These are phyloP conservation scores for Choristoneura rosaceana DNA, from an alignment of 2,888 invertebrate species.

Conservation along the genomic window DNA sequence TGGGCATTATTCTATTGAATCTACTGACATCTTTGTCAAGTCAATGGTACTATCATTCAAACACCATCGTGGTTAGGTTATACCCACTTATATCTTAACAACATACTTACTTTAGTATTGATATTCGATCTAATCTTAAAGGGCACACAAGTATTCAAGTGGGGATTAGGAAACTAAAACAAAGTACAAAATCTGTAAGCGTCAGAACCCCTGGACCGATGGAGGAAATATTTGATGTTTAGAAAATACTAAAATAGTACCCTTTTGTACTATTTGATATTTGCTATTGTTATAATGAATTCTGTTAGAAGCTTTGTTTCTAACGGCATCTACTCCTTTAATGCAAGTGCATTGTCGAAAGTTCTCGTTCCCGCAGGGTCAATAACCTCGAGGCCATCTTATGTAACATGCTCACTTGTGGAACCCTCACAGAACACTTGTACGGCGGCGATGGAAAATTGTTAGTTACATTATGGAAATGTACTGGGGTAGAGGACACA, in stretches of 20 bases:
- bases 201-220: too few relatives aligned
- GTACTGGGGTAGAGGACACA: constrained; percentile 48
- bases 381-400: constrained; percentile 65
- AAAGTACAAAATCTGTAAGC: too few relatives aligned
- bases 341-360: constrained; percentile 32
- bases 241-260: too few relatives aligned
- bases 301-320: not conserved
- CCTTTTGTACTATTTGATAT: too few relatives aligned
- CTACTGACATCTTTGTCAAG: not conserved
- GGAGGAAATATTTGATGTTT: too few relatives aligned
- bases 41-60: not conserved
- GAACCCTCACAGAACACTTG: constrained; percentile 61
- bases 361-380: constrained; percentile 64
- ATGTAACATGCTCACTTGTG: constrained; percentile 65
- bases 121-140: not conserved
- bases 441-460: constrained; percentile 62
- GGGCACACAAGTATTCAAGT: not conserved
- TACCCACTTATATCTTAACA: not conserved
- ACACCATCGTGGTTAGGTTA: constrained; percentile 4
- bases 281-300: too few relatives aligned
- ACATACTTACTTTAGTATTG: not conserved
- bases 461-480: constrained; percentile 63
- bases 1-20: not conserved
- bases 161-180: too few relatives aligned
- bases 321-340: not conserved